These are phyloP conservation scores for Drosophila bunnanda DNA, from an alignment of 2,888 invertebrate genomes.

Conservation along the genomic window DNA sequence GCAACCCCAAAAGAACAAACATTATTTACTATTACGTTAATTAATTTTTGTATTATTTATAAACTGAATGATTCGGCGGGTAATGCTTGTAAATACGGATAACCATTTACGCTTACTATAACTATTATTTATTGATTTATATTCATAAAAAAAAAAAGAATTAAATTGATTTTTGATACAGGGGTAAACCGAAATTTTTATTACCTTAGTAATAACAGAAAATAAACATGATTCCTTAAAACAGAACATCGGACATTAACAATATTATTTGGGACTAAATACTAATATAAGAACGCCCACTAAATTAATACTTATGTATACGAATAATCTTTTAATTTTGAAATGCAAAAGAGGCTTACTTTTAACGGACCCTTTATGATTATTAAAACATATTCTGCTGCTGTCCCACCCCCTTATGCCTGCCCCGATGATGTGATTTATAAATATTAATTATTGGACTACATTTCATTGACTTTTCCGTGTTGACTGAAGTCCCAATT, in stretches of 20 bases:
- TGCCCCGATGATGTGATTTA: conserved; percentile 27
- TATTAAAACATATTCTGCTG: conserved; percentile 27
- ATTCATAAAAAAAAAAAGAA: not conserved
- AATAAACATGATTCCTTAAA: not conserved
- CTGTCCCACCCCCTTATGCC: conserved; percentile 40
- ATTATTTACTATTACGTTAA: not conserved
- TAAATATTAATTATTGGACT: conserved; percentile 40
- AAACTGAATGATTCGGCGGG: not conserved
- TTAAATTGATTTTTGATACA: not conserved
- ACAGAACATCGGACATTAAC: not conserved
- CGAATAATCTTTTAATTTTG: not conserved
- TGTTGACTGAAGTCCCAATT: conserved; percentile 66
- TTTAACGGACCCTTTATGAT: not conserved
- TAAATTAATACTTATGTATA: not conserved
- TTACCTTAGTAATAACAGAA: not conserved
- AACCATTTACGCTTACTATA: not conserved
- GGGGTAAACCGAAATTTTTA: not conserved
- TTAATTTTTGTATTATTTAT: not conserved
- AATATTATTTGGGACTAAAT: not conserved
- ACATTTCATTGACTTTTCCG: conserved; percentile 34
- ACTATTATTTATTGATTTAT: not conserved
- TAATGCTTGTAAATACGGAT: not conserved
- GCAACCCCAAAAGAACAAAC: conserved; percentile 7
- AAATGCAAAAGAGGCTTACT: not conserved
- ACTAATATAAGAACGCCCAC: not conserved